A percentile compares a stretch with the other conserved stretches of the same genome.
phyloP scores from a whole-genome alignment of 1,140 invertebrate genomes.

The Diorhabda carinulata region DNA sequence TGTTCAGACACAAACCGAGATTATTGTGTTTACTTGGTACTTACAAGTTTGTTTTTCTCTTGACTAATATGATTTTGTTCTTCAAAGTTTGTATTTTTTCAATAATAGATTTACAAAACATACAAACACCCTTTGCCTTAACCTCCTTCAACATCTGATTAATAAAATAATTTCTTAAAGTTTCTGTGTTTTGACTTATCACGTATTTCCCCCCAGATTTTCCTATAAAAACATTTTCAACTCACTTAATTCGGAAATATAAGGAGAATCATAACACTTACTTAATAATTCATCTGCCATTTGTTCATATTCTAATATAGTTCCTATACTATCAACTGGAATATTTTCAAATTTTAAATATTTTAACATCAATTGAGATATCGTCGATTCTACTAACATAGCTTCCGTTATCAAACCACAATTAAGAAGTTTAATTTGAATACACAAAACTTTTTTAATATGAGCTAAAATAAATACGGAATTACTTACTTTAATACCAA shows the following conservation, averaged over 20 bases:
- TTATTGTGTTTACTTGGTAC: conserved; percentile 1
- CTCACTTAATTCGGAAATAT: no score
- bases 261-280: conserved; percentile 1
- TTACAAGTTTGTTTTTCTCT: conserved; percentile 39
- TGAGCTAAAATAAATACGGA: conserved; percentile 47
- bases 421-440: conserved; percentile 73
- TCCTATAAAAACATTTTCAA: conserved; percentile 8
- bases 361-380: conserved; percentile 38
- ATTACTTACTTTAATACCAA: no score
- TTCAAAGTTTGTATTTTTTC: conserved; percentile 59
- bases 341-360: conserved; percentile 40
- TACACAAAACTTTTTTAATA: conserved; percentile 62
- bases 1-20: no score
- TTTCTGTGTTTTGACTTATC: conserved; percentile 59
- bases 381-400: conserved; percentile 59
- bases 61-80: conserved; percentile 57
- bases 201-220: conserved; percentile 29
- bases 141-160: conserved; percentile 55
- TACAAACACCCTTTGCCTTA: conserved; percentile 57
- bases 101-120: conserved; percentile 58
- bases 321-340: conserved; percentile 26
- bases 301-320: conserved; percentile 28
- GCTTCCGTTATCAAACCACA: conserved; percentile 70
- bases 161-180: conserved; percentile 57
- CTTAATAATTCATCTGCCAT: conserved; percentile 21